Conservation (phyloP, 2,797 vertebrate species). For the Sebastes glaucus region DNA sequence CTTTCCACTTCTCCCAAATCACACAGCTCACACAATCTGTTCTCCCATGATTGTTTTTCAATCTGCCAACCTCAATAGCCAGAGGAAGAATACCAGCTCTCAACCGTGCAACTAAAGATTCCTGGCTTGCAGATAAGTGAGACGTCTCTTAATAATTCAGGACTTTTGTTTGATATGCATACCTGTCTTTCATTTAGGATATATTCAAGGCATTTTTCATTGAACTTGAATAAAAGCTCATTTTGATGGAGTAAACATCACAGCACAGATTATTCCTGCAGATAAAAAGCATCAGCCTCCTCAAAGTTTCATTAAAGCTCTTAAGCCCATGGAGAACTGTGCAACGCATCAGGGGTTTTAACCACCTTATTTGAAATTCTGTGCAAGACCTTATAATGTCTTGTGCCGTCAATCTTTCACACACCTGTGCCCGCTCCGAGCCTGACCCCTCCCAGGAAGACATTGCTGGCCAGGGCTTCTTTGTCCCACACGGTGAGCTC, state of each 20-base stretch:
- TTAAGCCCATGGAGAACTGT: background rate
- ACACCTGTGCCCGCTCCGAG: conserved; percentile 90
- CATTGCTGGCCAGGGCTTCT: conserved; percentile 94
- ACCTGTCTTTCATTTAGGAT: background rate
- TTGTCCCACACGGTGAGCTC: conserved; percentile 98
- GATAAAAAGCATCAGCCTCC: background rate
- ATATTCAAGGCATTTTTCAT: background rate
- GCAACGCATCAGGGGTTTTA: background rate
- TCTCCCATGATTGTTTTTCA: conserved; percentile 2
- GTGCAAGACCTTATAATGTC: background rate
- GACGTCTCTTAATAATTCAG: background rate
- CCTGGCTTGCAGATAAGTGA: background rate
- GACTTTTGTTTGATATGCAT: background rate
- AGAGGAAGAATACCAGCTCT: background rate
- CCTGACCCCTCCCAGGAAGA: conserved; percentile 95
- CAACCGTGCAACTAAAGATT: background rate
- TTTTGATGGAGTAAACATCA: background rate
- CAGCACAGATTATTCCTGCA: background rate
- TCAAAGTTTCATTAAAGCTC: background rate
- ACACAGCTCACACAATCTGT: background rate
- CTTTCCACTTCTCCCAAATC: background rate
- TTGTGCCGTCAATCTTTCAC: background rate
- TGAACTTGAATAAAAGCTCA: background rate
- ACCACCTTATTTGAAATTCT: conserved; percentile 1
- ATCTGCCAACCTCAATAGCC: conserved; percentile 26